These are phyloP conservation scores for Aphelinus certus DNA, from an alignment of 1,140 invertebrate genomes.

Conservation along the genomic window DNA sequence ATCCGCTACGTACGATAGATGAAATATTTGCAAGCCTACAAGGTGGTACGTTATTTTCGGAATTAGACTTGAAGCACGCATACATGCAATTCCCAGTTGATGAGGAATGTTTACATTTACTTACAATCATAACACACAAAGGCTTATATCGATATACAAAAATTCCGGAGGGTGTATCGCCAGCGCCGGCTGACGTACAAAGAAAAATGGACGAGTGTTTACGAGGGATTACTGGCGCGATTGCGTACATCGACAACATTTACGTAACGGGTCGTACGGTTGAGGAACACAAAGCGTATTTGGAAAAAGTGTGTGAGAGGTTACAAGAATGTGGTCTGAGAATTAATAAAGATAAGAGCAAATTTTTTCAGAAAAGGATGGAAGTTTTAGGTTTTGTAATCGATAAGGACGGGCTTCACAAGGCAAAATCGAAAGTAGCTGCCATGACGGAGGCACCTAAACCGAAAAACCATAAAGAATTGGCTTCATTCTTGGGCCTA, in stretches of 20 bases:
- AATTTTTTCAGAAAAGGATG: slow-evolving; percentile 42
- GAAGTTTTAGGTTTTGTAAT: not conserved
- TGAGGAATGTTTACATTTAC: not conserved
- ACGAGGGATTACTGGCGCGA: slow-evolving; percentile 16
- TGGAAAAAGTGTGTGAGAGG: slow-evolving; percentile 22
- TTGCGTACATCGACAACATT: not conserved
- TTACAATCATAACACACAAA: slow-evolving; percentile 46
- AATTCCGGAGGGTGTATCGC: slow-evolving; percentile 4
- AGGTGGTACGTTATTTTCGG: not conserved
- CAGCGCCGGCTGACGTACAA: slow-evolving; percentile 33
- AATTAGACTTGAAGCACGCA: not conserved
- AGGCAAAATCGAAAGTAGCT: not conserved
- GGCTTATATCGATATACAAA: slow-evolving; percentile 34
- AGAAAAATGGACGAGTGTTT: slow-evolving; percentile 40
- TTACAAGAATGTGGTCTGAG: slow-evolving; percentile 23
- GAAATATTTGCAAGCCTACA: slow-evolving; percentile 8
- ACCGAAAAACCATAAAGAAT: slow-evolving; percentile 4
- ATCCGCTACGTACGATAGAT: not conserved
- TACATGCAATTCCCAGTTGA: not conserved
- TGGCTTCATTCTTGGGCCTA: too few species aligned
- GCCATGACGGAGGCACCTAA: not conserved
- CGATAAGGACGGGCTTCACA: too few species aligned
- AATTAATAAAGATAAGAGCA: slow-evolving; percentile 27
- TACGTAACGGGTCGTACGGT: slow-evolving; percentile 11
- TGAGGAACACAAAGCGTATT: slow-evolving; percentile 10